Evolutionary conservation across 2,888 invertebrate species (phyloP).

Genomic region (Drosophila melanosoma): DNA sequence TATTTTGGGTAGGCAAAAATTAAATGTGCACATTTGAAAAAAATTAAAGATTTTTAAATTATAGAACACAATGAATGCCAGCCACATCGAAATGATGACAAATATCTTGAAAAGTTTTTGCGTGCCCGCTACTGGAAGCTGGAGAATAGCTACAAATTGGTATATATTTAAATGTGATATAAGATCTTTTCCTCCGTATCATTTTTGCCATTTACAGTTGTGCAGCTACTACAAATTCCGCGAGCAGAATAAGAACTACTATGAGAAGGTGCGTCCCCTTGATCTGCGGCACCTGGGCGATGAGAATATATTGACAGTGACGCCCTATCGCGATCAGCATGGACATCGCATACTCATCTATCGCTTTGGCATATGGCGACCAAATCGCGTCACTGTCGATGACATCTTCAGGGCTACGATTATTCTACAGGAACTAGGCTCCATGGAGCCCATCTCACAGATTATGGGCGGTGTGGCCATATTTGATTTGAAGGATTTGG

Average conservation of each 20-base stretch:
- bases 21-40: no score
- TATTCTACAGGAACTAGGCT: constrained; percentile 89
- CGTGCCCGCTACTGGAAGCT: constrained; percentile 90
- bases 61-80: constrained; percentile 91
- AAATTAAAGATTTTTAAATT: constrained; percentile 54
- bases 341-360: constrained; percentile 89
- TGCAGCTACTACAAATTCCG: constrained; percentile 91
- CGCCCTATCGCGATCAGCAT: constrained; percentile 91
- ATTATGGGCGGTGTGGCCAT: constrained; percentile 91
- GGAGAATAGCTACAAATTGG: constrained; percentile 90
- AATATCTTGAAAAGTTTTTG: constrained; percentile 90
- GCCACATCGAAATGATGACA: constrained; percentile 91
- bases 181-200: background rate
- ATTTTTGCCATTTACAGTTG: constrained; percentile 83
- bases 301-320: constrained; percentile 89
- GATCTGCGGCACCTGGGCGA: constrained; percentile 89
- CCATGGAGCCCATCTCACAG: constrained; percentile 90
- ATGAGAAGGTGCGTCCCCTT: constrained; percentile 88
- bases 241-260: constrained; percentile 89
- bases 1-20: constrained; percentile 88
- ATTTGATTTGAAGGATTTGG: constrained; percentile 90
- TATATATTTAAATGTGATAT: constrained; percentile 76
- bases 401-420: constrained; percentile 91
- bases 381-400: constrained; percentile 88
- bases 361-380: constrained; percentile 91